These are phyloP conservation scores for Dipodomys spectabilis DNA, from an alignment of 2,113 vertebrate species.

Conservation along the genomic window DNA sequence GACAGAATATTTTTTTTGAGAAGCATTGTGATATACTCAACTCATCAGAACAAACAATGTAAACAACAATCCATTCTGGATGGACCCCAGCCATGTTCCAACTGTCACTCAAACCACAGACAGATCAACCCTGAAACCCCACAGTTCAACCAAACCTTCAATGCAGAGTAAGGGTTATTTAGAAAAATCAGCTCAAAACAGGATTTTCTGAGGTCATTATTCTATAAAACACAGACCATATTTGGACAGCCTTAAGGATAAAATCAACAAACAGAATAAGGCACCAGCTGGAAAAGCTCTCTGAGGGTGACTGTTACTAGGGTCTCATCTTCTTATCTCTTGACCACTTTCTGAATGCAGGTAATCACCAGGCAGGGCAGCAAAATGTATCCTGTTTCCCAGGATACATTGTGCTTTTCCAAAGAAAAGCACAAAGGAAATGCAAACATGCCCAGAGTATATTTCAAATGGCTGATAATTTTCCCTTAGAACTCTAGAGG, in stretches of 20 bases:
- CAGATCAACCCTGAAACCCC: not conserved
- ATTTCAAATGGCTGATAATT: constrained; percentile 24
- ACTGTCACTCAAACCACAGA: not conserved
- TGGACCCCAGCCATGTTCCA: not conserved
- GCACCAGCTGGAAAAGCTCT: not conserved
- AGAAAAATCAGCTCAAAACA: not conserved
- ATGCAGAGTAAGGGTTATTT: not conserved
- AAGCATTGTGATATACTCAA: not conserved
- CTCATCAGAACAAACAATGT: not conserved
- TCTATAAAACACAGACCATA: not conserved
- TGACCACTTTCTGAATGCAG: not conserved
- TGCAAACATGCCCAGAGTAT: not conserved
- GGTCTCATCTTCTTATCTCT: not conserved
- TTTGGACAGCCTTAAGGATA: not conserved
- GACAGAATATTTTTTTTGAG: not conserved
- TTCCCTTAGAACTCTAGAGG: not conserved
- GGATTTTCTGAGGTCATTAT: not conserved
- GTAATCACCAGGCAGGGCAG: not conserved
- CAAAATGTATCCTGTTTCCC: constrained; percentile 4
- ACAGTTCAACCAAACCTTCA: not conserved
- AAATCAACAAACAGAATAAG: not conserved
- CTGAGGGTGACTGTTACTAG: not conserved
- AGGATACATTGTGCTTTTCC: not conserved
- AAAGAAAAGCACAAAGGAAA: constrained; percentile 34
- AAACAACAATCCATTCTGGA: not conserved